Evolutionary conservation across 2,113 vertebrate species (phyloP), one percentile per base, ranked within the genome.

Genomic region (Oenanthe oenanthe): DNA sequence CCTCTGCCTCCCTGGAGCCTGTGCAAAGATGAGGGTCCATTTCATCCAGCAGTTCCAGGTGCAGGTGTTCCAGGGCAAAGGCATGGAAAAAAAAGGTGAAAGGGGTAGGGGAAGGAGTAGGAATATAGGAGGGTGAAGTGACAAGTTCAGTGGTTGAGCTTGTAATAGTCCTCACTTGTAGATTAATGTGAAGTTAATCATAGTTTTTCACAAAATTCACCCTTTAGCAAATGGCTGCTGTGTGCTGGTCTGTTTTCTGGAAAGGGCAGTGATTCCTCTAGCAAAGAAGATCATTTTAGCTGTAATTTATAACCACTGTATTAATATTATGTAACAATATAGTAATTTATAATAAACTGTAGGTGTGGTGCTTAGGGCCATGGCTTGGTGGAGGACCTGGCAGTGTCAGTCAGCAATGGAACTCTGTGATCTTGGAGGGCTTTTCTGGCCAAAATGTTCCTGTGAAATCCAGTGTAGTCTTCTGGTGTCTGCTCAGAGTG

Each of bases 21-120:
- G 40, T 36, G 38, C 1, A 2, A 50, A 71, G 78, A 13, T 48
- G 10, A 57, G 28, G 28, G 9, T 9, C 13, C 0, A 0, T 74
- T 80, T 71, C 20, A 14, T 48, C 47, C 43, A 36, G 50, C 51
- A 29, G 12, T 26, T 74, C 25, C 19, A 17, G 36, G 29, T 68
- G 38, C 40, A 73, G 58, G 5, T 3, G 2, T 60, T 75, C 62
- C 57, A 78, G 75, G 43, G 31, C 14, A 79, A 40, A 75, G 32
- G n/a, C n/a, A 10, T 34, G 43, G 68, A 1, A 17, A 20, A 20
- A 17, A n/a, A 8, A n/a, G 25, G 3, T 8, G 24, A 12, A 62
- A 70, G 47, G 31, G 58, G 6, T 11, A 74, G 25, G 10, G 17
- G 21, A 58, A 66, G 10, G 31, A 75, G 12, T 47, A 56, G 29